Percentiles rank a stretch among this genome's conserved stretches.
These are phyloP conservation scores for Vultur gryphus DNA, from an alignment of 2,797 vertebrate genomes.

Conservation along the genomic window DNA sequence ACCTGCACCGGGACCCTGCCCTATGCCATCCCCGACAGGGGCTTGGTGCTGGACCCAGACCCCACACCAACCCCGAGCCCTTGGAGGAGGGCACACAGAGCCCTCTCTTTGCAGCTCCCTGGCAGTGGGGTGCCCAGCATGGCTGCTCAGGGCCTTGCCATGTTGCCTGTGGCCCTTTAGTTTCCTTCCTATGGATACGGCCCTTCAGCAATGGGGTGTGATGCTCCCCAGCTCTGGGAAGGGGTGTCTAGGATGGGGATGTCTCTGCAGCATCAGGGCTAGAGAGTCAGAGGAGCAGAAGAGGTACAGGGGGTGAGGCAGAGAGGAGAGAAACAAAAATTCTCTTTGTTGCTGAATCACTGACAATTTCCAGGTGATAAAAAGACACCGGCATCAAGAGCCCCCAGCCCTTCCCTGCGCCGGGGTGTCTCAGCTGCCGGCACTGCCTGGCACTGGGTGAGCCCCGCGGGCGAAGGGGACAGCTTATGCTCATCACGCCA, in stretches of 20 bases:
- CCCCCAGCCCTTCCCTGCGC: neutral
- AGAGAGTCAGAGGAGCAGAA: neutral
- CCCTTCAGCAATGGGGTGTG: neutral
- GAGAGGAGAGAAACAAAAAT: neutral
- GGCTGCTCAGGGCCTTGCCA: neutral
- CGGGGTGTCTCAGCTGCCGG: accelerated
- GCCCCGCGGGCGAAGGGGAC: neutral
- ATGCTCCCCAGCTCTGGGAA: neutral
- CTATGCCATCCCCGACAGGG: neutral
- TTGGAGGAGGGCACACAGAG: neutral
- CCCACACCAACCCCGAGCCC: neutral
- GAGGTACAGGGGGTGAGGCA: neutral
- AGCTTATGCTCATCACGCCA: accelerated
- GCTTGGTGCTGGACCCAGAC: neutral
- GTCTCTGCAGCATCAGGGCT: neutral
- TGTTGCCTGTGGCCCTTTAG: no score
- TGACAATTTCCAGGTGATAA: neutral
- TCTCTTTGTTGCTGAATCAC: neutral
- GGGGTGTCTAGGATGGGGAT: neutral
- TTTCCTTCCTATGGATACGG: neutral
- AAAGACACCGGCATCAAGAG: neutral
- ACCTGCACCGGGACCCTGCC: neutral
- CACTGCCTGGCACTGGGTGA: neutral
- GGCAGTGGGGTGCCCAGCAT: neutral
- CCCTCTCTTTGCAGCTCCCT: neutral